These are phyloP conservation scores for Lasiurus borealis DNA, from an alignment of 2,113 vertebrate genomes.

Conservation along the genomic window DNA sequence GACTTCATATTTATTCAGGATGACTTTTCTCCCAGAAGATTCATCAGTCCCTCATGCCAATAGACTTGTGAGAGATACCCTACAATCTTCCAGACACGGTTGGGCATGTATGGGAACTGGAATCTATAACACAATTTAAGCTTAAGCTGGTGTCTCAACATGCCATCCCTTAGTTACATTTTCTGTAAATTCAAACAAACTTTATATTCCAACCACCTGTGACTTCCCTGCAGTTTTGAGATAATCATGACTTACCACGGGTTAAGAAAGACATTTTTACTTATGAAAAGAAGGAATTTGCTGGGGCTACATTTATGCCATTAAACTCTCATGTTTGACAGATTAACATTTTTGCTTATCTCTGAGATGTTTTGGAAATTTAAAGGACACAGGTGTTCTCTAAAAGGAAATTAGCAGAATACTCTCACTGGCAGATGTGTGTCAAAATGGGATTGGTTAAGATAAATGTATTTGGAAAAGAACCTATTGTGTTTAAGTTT, in stretches of 20 bases:
- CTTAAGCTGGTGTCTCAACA: neutral
- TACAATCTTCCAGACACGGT: neutral
- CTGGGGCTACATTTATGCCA: neutral
- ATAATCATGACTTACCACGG: neutral
- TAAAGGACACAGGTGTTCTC: constrained; percentile 34
- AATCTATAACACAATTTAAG: neutral
- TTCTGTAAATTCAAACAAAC: neutral
- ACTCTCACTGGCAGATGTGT: neutral
- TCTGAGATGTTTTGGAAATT: constrained; percentile 15
- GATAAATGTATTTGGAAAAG: constrained; percentile 30
- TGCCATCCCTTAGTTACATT: neutral
- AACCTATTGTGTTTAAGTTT: neutral
- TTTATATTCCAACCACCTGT: neutral
- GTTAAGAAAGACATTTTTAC: constrained; percentile 9
- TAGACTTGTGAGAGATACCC: neutral
- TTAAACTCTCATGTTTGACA: neutral
- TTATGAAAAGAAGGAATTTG: constrained; percentile 15
- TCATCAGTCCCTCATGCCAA: neutral
- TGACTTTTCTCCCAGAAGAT: neutral
- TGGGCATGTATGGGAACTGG: neutral
- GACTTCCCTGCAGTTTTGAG: neutral
- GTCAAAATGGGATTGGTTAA: constrained; percentile 15
- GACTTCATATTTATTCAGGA: neutral
- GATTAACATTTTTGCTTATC: constrained; percentile 33
- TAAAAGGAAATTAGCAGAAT: constrained; percentile 26